These are phyloP conservation scores for Sander vitreus DNA, from an alignment of 2,113 vertebrate species.

Conservation along the genomic window DNA sequence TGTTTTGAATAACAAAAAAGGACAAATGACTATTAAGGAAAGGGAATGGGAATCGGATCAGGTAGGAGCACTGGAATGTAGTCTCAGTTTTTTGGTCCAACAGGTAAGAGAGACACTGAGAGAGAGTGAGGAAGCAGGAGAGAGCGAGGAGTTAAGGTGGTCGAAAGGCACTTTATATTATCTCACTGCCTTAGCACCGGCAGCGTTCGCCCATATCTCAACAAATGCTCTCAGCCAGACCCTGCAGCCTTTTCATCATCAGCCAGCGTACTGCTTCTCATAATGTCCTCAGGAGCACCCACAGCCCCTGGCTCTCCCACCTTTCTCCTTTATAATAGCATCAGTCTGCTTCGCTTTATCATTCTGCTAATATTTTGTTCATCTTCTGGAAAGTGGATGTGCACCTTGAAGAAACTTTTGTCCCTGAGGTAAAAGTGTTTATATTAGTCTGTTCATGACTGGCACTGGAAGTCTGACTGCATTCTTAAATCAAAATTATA, in stretches of 20 bases:
- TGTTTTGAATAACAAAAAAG: no score
- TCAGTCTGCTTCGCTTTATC: slow-evolving; percentile 41
- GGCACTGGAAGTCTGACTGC: neutral
- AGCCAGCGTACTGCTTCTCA: slow-evolving; percentile 43
- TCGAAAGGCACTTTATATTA: slow-evolving; percentile 61
- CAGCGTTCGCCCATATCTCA: slow-evolving; percentile 51
- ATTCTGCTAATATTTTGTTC: slow-evolving; percentile 59
- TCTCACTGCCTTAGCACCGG: slow-evolving; percentile 52
- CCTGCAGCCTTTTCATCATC: slow-evolving; percentile 66
- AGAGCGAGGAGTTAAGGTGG: slow-evolving; percentile 26
- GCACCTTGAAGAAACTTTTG: slow-evolving; percentile 53
- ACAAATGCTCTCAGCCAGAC: slow-evolving; percentile 49
- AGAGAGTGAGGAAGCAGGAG: slow-evolving; percentile 2
- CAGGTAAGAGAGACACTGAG: slow-evolving; percentile 40
- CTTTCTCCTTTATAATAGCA: slow-evolving; percentile 56
- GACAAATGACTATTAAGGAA: slow-evolving; percentile 10
- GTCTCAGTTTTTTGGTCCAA: slow-evolving; percentile 15
- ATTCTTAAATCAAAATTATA: neutral
- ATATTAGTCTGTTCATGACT: slow-evolving; percentile 32
- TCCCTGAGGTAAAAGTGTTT: slow-evolving; percentile 43
- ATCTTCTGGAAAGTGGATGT: slow-evolving; percentile 42
- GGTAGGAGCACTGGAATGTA: neutral
- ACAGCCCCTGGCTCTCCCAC: neutral
- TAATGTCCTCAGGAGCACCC: slow-evolving; percentile 54
- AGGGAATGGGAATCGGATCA: neutral